These are phyloP conservation scores for Myoxocephalus aenaeus DNA, from an alignment of 2,797 vertebrate species.

Conservation along the genomic window DNA sequence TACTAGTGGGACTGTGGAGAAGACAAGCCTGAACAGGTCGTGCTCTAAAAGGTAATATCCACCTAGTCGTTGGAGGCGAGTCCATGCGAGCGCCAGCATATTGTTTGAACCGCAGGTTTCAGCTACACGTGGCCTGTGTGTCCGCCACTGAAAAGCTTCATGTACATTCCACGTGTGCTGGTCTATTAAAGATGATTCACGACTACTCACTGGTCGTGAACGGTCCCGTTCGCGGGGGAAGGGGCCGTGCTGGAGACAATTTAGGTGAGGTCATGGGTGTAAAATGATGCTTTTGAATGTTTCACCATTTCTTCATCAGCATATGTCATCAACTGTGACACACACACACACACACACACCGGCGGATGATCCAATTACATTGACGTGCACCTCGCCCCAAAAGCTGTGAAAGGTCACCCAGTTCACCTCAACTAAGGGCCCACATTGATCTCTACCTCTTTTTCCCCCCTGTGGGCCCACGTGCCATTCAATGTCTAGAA, in stretches of 20 bases:
- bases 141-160: constrained; percentile 5
- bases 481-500: constrained; percentile 41
- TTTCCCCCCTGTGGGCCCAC: constrained; percentile 24
- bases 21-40: constrained; percentile 48
- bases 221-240: too few species aligned
- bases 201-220: background rate
- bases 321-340: background rate
- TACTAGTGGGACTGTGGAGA: constrained; percentile 33
- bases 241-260: background rate
- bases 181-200: constrained; percentile 29
- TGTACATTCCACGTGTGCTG: background rate
- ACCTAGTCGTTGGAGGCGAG: background rate
- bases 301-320: background rate
- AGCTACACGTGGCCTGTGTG: constrained; percentile 31
- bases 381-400: background rate
- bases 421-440: background rate
- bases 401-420: background rate
- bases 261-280: background rate
- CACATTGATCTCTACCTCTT: background rate
- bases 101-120: background rate
- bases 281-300: background rate
- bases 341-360: background rate
- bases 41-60: constrained; percentile 1
- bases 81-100: constrained; percentile 28
- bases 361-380: background rate